Evolutionary conservation across 2,113 vertebrate species (phyloP), one percentile per base, ranked within the genome.

Genomic region (Upupa epops): DNA sequence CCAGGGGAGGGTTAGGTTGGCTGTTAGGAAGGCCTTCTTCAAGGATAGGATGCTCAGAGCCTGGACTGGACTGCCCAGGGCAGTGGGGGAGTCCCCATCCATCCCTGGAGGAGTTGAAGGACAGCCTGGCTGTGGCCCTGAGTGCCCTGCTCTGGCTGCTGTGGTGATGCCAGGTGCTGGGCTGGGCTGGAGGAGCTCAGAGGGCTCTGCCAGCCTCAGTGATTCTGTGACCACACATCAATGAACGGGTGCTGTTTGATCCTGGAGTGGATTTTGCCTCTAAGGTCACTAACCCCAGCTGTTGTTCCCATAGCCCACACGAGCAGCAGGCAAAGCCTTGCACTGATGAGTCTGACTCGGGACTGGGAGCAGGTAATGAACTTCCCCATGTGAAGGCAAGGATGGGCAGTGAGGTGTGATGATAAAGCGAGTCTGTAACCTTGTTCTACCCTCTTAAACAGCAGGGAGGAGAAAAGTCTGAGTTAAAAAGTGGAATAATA

Each of bases 381-480:
- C 75, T 80, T 88, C 34, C 64, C 18, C 56, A 5, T 21, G 22
- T 52, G 71, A 71, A 86, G 45, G 49, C 40, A 63, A 77, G 42
- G 55, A 37, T 70, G 63, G 71, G 32, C 75, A 79, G n/a, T 94
- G 69, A 79, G 56, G 75, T 90, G 40, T 68, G 81, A 70, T 89
- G 75, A 89, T 70, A 45, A 89, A 95, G 82, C 91, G 72, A 71
- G 83, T 88, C 80, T 69, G 21, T 90, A 68, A 84, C 52, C 68
- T 83, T 59, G 26, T 74, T 87, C n/a, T 87, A 71, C 34, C 63
- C 60, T 77, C 79, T 91, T 64, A 83, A 93, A 54, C 48, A 19
- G 22, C 1, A 1, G 48, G 60, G 55, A 78, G 60, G 26, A 31
- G 77, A 72, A 45, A 79, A 76, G 18, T 5, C 29, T 51, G 42